phyloP scores from a whole-genome alignment of 2,797 vertebrate species.

The Diplodus puntazzo region DNA sequence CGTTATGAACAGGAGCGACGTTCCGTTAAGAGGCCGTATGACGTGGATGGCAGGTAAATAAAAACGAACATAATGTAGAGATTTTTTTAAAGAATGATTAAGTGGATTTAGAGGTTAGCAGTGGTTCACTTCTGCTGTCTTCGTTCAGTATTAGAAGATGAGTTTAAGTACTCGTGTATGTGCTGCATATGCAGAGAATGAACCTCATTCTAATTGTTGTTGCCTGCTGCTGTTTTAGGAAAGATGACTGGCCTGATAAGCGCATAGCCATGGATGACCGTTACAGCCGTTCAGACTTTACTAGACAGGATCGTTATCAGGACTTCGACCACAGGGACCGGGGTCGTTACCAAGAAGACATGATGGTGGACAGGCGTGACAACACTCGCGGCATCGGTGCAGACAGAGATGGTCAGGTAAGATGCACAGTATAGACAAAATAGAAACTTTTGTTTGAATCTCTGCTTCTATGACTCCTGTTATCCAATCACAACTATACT shows the following conservation, averaged over 20 bases:
- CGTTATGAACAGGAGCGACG: conserved; percentile 93
- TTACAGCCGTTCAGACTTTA: conserved; percentile 88
- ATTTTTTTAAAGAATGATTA: accelerated
- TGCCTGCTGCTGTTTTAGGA: conserved; percentile 71
- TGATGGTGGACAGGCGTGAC: conserved; percentile 89
- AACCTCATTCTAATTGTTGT: background rate
- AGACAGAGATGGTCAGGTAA: conserved; percentile 90
- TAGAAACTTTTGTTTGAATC: background rate
- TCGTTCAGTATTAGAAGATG: background rate
- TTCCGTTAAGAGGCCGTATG: conserved; percentile 89
- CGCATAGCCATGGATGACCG: conserved; percentile 91
- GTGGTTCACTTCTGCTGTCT: background rate
- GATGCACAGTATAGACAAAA: background rate
- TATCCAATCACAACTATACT: background rate
- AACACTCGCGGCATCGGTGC: conserved; percentile 82
- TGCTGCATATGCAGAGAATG: background rate
- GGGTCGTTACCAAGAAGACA: conserved; percentile 91
- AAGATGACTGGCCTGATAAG: conserved; percentile 95
- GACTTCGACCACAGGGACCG: conserved; percentile 94
- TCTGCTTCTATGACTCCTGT: background rate
- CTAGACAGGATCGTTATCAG: conserved; percentile 92
- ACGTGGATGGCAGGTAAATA: conserved; percentile 88
- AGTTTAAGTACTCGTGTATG: background rate
- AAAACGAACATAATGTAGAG: background rate
- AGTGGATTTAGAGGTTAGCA: background rate